Evolutionary conservation across 2,797 vertebrate genomes (phyloP), one percentile per base, ranked within the genome.

Genomic region (Urophycis tenuis): DNA sequence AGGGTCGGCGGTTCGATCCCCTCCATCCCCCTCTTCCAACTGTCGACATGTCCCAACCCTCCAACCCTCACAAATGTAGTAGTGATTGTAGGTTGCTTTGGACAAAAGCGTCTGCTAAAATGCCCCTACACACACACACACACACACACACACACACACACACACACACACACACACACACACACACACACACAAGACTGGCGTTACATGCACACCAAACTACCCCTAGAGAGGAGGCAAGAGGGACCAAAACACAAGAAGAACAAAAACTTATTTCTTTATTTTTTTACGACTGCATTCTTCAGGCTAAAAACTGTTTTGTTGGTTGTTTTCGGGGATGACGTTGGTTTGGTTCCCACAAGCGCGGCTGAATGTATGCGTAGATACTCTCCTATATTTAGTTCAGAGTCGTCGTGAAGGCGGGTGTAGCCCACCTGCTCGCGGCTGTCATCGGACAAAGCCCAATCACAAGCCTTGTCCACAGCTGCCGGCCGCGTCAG

Each of bases 361-460:
- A 32, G 67, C 64, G 30, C n/a, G 30, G 67, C 2, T 30, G 67
- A 14, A 7, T 70, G 29, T n/a, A n/a, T 70, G 8, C 17, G 29
- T 30, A 10, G 12, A 1, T 70, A 14, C 33, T 71, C 30, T 31
- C 19, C 30, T 10, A 19, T 31, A 22, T 87, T 82, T 78, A 33
- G 81, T 22, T 60, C 33, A 19, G 45, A 12, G n/a, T 67, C 14
- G 11, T 29, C n/a, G 29, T 67, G 60, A 60, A 60, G 4, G 53
- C 53, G 1, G 53, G 22, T 60, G 53, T 25, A 9, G 78, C 78
- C 83, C 89, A 88, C 82, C 85, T 90, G 89, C 81, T 79, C 74
- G 75, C 71, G 88, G 79, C 88, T 89, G 88, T 88, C 85, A 82
- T 75, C 80, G 90, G 86, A 84, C 89, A 80, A 60, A 60, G 49